These are phyloP conservation scores for Sarcophaga caerulescens DNA, from an alignment of 2,888 invertebrate genomes.

Conservation along the genomic window DNA sequence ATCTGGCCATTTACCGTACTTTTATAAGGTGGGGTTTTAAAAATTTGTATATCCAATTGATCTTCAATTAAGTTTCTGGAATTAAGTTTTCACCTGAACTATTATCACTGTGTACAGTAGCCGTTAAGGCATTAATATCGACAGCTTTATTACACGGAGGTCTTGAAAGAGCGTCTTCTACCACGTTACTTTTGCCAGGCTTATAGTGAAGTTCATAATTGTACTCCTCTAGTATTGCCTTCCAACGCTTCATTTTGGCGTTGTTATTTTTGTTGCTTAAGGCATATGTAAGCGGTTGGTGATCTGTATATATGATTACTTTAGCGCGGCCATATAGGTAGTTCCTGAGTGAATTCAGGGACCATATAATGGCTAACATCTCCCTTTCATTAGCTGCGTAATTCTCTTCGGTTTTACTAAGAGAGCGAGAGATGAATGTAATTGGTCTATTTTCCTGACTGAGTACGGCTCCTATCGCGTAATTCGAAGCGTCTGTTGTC, in stretches of 20 bases:
- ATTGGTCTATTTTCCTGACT: not conserved
- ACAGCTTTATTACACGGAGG: not conserved
- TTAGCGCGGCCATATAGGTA: conserved; percentile 5
- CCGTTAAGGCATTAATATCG: too few relatives aligned
- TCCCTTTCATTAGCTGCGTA: too few relatives aligned
- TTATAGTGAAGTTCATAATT: too few relatives aligned
- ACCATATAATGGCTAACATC: not conserved
- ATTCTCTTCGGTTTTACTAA: too few relatives aligned
- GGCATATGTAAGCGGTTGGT: conserved; percentile 5
- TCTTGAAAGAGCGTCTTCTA: too few relatives aligned
- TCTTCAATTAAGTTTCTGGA: conserved; percentile 28
- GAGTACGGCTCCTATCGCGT: not conserved
- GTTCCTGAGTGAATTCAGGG: not conserved
- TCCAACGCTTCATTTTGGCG: too few relatives aligned
- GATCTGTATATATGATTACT: not conserved
- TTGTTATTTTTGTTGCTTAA: not conserved
- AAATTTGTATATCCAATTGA: conserved; percentile 33
- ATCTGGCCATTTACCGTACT: conserved; percentile 27
- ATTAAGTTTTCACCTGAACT: conserved; percentile 47
- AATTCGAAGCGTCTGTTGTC: not conserved
- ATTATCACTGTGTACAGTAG: conserved; percentile 1
- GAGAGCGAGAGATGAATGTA: too few relatives aligned
- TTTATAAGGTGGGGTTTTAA: not conserved
- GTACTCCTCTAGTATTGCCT: too few relatives aligned
- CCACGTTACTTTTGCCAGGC: too few relatives aligned